These are phyloP conservation scores for Globodera ellingtonae DNA, from an alignment of 1,140 invertebrate species.

Conservation along the genomic window DNA sequence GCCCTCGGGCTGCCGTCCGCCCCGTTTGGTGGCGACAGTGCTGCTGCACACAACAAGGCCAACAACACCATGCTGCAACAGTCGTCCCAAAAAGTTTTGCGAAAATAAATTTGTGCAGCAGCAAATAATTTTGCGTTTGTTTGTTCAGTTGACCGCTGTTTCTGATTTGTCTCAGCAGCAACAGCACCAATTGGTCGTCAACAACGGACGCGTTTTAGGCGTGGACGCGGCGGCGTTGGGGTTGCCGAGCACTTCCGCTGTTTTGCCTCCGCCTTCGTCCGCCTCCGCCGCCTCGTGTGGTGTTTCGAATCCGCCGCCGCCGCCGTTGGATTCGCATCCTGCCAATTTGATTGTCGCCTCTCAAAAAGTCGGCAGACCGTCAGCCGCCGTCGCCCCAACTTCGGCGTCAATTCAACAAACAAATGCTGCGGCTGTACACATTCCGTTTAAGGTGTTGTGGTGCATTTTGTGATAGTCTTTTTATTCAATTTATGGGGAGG, in stretches of 20 bases:
- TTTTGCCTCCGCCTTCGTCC: not conserved
- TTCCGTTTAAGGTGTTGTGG: slow-evolving; percentile 9
- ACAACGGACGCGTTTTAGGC: not conserved
- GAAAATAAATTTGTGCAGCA: not conserved
- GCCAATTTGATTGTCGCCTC: slow-evolving; percentile 19
- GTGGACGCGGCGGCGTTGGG: not conserved
- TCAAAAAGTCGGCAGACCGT: not conserved
- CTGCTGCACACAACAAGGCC: not conserved
- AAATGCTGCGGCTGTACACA: not conserved
- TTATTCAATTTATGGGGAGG: too few species aligned
- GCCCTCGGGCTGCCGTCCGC: not conserved
- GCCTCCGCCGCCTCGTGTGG: not conserved
- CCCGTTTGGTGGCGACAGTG: not conserved
- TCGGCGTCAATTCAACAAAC: not conserved
- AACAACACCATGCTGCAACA: not conserved
- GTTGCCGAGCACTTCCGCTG: not conserved
- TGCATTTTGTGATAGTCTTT: too few species aligned
- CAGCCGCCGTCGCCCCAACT: not conserved
- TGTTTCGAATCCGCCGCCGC: not conserved
- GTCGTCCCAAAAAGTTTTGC: not conserved
- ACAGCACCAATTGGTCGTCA: not conserved
- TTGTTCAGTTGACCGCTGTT: too few species aligned
- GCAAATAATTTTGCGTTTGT: not conserved
- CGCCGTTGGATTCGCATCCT: slow-evolving; percentile 26
- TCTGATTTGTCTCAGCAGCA: slow-evolving; percentile 23